phyloP scores from a whole-genome alignment of 2,113 vertebrate genomes.

The Colossoma macropomum region DNA sequence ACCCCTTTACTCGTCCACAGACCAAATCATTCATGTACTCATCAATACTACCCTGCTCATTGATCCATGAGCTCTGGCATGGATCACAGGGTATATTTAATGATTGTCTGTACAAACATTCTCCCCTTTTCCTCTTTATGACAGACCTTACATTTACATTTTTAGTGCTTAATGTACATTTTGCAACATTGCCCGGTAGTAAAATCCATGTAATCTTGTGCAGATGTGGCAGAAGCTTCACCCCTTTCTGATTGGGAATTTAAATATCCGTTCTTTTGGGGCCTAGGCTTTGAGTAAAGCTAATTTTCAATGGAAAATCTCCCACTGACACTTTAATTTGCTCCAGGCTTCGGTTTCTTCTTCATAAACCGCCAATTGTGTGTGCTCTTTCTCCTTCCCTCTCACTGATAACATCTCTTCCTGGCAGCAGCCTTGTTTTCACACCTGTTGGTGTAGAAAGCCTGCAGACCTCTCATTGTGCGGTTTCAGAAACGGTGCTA shows the following conservation, averaged over 20 bases:
- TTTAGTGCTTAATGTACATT: no score
- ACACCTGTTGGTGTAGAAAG: slow-evolving; percentile 8
- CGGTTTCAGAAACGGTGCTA: background rate
- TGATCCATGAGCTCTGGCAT: no score
- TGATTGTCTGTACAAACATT: no score
- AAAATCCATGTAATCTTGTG: background rate
- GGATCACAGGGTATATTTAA: no score
- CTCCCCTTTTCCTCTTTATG: background rate
- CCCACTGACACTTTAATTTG: background rate
- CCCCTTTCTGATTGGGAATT: background rate
- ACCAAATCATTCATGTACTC: no score
- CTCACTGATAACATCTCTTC: background rate
- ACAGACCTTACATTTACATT: background rate
- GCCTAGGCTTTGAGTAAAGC: background rate
- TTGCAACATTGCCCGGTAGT: no score
- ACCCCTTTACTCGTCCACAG: no score
- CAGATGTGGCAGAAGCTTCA: background rate
- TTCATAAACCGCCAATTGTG: background rate
- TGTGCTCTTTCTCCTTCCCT: background rate
- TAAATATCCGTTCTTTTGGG: background rate
- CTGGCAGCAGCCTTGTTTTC: slow-evolving; percentile 5
- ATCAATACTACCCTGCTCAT: no score
- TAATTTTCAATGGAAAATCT: background rate
- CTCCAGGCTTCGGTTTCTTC: background rate
- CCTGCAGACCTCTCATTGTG: background rate